A percentile compares a stretch with the other conserved stretches of the same genome.
Evolutionary conservation across 2,888 invertebrate species (phyloP).

Genomic region (Crematogaster levior): DNA sequence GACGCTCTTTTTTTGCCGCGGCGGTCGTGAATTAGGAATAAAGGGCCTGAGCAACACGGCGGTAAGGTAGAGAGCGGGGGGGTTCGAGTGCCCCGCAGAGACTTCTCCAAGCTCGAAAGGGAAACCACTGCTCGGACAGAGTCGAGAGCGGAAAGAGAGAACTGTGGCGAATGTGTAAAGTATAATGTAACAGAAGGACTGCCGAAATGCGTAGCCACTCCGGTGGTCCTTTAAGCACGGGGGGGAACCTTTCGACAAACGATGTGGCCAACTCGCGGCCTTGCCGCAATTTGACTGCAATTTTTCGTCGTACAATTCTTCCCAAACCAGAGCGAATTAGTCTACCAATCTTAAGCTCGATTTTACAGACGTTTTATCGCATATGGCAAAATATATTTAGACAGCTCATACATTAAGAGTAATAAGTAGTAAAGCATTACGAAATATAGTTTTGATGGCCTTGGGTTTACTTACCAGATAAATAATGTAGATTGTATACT

Average conservation of each 20-base stretch:
- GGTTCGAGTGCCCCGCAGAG: constrained; percentile 55
- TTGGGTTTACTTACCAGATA: no score
- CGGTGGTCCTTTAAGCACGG: constrained; percentile 81
- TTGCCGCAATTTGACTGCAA: background rate
- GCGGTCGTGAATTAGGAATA: constrained; percentile 65
- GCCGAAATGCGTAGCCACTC: constrained; percentile 77
- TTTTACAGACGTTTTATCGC: background rate
- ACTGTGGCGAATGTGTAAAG: constrained; percentile 76
- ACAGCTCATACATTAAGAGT: background rate
- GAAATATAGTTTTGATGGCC: no score
- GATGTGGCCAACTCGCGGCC: constrained; percentile 19
- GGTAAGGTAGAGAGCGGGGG: constrained; percentile 21
- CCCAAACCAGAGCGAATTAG: background rate
- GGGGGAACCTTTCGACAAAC: constrained; percentile 57
- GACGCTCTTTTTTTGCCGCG: constrained; percentile 29
- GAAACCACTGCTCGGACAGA: constrained; percentile 53
- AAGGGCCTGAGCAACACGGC: constrained; percentile 57
- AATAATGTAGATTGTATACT: background rate
- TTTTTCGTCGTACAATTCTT: constrained; percentile 7
- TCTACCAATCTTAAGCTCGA: background rate
- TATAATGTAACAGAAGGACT: constrained; percentile 80
- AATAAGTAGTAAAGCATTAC: constrained; percentile 26
- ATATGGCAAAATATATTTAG: constrained; percentile 12
- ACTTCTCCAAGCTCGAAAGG: constrained; percentile 56
- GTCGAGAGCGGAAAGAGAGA: constrained; percentile 38